A percentile compares a stretch with the other conserved stretches of the same genome.
Conservation (phyloP, 2,797 vertebrate genomes). For the Cercopithecus mitis region DNA sequence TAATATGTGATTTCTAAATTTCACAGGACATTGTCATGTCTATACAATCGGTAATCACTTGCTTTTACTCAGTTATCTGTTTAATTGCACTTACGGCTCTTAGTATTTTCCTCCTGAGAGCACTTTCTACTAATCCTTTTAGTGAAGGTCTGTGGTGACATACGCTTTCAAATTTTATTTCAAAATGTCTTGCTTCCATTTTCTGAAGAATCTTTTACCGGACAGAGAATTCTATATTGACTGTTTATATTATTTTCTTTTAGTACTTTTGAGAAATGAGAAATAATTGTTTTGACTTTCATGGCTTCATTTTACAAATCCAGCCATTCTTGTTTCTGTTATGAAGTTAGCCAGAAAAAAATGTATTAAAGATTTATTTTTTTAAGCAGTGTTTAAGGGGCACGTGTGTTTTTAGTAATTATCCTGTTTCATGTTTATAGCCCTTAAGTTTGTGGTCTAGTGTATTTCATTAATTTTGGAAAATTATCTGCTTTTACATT, state of each 20-base stretch:
- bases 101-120: neutral
- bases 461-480: neutral
- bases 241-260: neutral
- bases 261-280: neutral
- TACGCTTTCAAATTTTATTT: neutral
- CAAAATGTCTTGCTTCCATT: neutral
- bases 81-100: neutral
- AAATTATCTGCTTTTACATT: neutral
- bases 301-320: neutral
- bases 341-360: neutral
- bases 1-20: neutral
- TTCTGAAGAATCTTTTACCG: neutral
- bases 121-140: neutral
- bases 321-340: neutral
- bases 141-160: neutral
- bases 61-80: neutral
- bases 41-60: neutral
- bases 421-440: neutral
- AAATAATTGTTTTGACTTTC: neutral
- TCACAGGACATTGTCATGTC: neutral
- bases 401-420: neutral
- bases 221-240: neutral
- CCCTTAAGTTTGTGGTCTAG: neutral
- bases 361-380: neutral
- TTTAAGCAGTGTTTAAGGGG: neutral